Conservation (phyloP, 2,888 invertebrate species). For the Athrips mouffetella region DNA sequence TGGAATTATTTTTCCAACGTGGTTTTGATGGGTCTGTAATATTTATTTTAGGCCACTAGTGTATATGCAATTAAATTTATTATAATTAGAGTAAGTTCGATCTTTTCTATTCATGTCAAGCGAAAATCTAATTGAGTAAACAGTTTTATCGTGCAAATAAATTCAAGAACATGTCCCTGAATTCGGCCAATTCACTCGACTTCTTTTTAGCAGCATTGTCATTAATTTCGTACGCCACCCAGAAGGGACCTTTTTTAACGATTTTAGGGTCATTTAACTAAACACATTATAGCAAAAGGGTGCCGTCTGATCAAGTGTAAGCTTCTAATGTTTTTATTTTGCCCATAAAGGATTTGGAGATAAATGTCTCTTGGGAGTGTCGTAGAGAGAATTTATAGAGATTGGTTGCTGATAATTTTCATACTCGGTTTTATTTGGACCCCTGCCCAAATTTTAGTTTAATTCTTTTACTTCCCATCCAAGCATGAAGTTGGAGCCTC, state of each 20-base stretch:
- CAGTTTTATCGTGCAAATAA: not conserved
- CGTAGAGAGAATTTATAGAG: constrained; percentile 10
- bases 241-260: constrained; percentile 50
- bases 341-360: constrained; percentile 36
- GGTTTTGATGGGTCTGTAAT: no score
- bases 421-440: no score
- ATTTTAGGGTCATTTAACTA: constrained; percentile 68
- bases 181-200: not conserved
- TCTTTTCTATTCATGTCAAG: no score
- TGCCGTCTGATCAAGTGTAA: constrained; percentile 68
- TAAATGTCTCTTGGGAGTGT: constrained; percentile 29
- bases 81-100: no score
- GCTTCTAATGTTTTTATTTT: constrained; percentile 70
- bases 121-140: no score
- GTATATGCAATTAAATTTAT: no score
- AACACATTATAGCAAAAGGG: constrained; percentile 62
- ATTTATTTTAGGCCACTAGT: no score
- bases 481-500: no score
- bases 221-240: constrained; percentile 32
- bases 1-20: no score
- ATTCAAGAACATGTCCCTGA: not conserved
- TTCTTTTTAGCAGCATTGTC: constrained; percentile 23
- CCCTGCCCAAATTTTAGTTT: no score
- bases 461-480: no score
- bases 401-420: not conserved